Conservation (phyloP, 2,888 invertebrate species). For the Tuberolachnus salignus region DNA sequence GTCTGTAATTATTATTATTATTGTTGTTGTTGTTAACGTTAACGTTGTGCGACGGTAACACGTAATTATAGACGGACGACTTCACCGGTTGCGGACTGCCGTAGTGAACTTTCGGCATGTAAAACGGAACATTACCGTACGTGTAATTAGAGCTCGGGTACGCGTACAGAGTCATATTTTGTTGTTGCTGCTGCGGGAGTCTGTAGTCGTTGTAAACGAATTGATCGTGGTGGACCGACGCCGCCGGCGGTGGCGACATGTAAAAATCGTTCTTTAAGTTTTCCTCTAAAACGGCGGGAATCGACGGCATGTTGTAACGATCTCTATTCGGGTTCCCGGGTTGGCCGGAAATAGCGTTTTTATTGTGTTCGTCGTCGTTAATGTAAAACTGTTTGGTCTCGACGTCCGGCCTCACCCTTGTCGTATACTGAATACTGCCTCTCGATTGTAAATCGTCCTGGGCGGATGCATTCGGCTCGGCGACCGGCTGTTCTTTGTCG, state of each 20-base stretch:
- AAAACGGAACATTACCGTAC: slow-evolving; percentile 45
- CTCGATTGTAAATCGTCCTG: slow-evolving; percentile 67
- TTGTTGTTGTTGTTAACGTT: slow-evolving; percentile 6
- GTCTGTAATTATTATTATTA: slow-evolving; percentile 24
- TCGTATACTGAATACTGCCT: slow-evolving; percentile 72
- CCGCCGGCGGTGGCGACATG: background rate
- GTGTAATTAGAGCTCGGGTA: slow-evolving; percentile 37
- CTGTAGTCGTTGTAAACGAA: slow-evolving; percentile 3
- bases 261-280: slow-evolving; percentile 45
- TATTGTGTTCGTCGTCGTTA: slow-evolving; percentile 6
- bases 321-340: background rate
- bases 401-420: slow-evolving; percentile 69
- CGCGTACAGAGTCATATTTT: slow-evolving; percentile 14
- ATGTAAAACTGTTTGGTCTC: slow-evolving; percentile 61
- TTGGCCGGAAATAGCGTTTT: background rate
- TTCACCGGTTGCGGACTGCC: slow-evolving; percentile 30
- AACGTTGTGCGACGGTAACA: background rate
- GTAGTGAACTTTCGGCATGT: slow-evolving; percentile 35
- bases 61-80: background rate
- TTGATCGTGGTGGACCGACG: background rate
- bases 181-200: background rate
- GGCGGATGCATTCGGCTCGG: slow-evolving; percentile 59
- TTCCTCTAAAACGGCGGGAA: slow-evolving; percentile 44
- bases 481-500: slow-evolving; percentile 67
- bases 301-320: slow-evolving; percentile 20